These are phyloP conservation scores for Micromys minutus DNA, from an alignment of 2,113 vertebrate species.

Conservation along the genomic window DNA sequence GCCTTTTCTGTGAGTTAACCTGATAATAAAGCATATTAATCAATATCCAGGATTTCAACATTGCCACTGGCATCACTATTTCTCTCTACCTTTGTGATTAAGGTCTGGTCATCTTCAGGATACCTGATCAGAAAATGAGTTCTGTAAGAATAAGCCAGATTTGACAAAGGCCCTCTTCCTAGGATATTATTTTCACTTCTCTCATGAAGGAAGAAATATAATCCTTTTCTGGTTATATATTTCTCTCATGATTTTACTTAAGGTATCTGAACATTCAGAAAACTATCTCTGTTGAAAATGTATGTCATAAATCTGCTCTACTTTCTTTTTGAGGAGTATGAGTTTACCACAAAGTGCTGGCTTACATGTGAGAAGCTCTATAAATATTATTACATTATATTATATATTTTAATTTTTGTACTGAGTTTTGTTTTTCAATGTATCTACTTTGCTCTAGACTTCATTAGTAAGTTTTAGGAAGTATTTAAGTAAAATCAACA, in stretches of 20 bases:
- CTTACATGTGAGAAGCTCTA: not conserved
- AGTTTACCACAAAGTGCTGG: not conserved
- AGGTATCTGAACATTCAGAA: not conserved
- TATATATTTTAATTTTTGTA: not conserved
- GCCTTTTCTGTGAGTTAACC: not conserved
- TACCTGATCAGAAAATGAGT: not conserved
- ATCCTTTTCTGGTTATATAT: not conserved
- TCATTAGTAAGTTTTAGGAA: not conserved
- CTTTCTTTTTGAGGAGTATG: not conserved
- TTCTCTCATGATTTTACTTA: not conserved
- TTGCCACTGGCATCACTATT: not conserved
- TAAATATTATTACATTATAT: not conserved
- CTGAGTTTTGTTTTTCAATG: constrained; percentile 11
- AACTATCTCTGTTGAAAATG: not conserved
- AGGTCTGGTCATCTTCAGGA: not conserved
- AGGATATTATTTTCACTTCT: not conserved
- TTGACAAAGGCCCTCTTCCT: not conserved
- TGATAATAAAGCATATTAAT: not conserved
- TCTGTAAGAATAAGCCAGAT: not conserved
- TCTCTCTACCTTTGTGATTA: not conserved
- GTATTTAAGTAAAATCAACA: too few species aligned
- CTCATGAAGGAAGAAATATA: not conserved
- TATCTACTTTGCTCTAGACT: not conserved
- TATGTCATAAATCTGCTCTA: not conserved
- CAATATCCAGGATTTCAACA: too few species aligned